These are phyloP conservation scores for Monochamus alternatus DNA, from an alignment of 2,888 invertebrate species.

Conservation along the genomic window DNA sequence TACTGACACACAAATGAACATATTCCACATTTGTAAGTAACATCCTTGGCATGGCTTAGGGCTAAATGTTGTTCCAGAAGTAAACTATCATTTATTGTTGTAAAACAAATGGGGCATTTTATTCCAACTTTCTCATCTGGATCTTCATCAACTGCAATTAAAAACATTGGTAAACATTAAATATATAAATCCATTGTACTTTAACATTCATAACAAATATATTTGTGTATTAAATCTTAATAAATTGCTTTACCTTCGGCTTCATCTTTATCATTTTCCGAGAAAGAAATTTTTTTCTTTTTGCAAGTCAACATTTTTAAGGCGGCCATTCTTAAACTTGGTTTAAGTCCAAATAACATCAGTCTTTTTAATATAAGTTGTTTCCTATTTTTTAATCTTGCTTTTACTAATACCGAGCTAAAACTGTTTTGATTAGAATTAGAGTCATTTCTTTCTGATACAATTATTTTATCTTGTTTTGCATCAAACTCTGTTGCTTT, in stretches of 20 bases:
- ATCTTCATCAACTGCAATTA: conserved; percentile 53
- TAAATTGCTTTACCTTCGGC: conserved; percentile 53
- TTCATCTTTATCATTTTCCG: conserved; percentile 62
- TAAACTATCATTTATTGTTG: conserved; percentile 71
- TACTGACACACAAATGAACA: conserved; percentile 78
- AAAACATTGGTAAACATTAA: not conserved
- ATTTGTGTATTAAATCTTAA: not conserved
- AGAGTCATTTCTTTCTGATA: conserved; percentile 63
- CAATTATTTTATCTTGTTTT: conserved; percentile 63
- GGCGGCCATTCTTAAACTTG: conserved; percentile 69
- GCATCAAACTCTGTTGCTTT: conserved; percentile 56
- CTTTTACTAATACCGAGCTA: conserved; percentile 65
- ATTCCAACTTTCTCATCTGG: conserved; percentile 66
- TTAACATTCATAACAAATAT: not conserved
- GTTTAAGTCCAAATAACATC: conserved; percentile 68
- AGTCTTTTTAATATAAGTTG: conserved; percentile 67
- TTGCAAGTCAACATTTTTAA: conserved; percentile 68
- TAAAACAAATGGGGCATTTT: conserved; percentile 74
- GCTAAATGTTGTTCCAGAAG: conserved; percentile 74
- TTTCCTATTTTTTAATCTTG: conserved; percentile 67
- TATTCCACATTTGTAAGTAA: conserved; percentile 76
- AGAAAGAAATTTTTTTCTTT: conserved; percentile 65
- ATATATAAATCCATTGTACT: not conserved
- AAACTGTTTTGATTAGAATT: conserved; percentile 58
- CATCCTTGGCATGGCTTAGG: conserved; percentile 74